A percentile compares a stretch with the other conserved stretches of the same genome.
These are phyloP conservation scores for Ectropis crepuscularia DNA, from an alignment of 2,888 invertebrate genomes.

Conservation along the genomic window DNA sequence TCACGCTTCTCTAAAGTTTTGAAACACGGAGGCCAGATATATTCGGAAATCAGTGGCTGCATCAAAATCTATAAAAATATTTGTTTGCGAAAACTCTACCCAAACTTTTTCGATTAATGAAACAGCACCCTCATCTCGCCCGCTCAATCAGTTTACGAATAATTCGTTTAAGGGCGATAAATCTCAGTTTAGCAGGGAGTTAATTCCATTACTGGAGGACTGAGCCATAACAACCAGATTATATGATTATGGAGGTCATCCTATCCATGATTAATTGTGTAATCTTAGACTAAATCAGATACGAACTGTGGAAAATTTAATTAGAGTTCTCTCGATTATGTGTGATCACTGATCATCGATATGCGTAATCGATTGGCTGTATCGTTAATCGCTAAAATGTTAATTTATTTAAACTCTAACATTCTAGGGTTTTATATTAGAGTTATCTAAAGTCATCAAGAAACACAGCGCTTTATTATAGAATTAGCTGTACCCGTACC, in stretches of 20 bases:
- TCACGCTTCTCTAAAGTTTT: no score
- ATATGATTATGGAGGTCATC: slow-evolving; percentile 72
- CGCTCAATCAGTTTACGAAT: slow-evolving; percentile 73
- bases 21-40: no score
- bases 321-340: slow-evolving; percentile 40
- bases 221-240: slow-evolving; percentile 64
- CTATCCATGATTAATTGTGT: slow-evolving; percentile 60
- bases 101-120: slow-evolving; percentile 8
- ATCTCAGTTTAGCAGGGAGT: slow-evolving; percentile 74
- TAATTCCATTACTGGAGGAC: slow-evolving; percentile 71
- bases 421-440: no score
- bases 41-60: no score
- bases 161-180: slow-evolving; percentile 81
- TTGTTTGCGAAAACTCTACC: background rate
- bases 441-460: no score
- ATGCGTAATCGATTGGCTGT: no score
- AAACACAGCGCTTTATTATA: no score
- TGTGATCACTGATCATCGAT: background rate
- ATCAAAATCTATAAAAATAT: no score
- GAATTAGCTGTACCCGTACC: no score
- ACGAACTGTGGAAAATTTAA: slow-evolving; percentile 35
- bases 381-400: no score
- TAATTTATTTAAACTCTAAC: no score
- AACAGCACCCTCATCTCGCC: slow-evolving; percentile 59
- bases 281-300: slow-evolving; percentile 51